These are phyloP conservation scores for Mechanitis mazaeus DNA, from an alignment of 2,888 invertebrate species.

Conservation along the genomic window DNA sequence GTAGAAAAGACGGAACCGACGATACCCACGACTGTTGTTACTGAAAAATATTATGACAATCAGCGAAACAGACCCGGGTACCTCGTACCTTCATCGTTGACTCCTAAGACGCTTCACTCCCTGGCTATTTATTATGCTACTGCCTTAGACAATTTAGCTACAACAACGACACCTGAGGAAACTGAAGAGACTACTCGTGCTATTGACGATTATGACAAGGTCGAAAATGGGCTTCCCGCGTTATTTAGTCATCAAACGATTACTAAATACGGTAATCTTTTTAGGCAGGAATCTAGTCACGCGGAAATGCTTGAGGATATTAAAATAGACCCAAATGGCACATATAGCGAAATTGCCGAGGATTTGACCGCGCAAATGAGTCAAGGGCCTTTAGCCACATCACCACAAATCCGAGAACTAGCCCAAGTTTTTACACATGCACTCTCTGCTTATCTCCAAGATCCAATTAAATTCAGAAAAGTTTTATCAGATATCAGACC, in stretches of 20 bases:
- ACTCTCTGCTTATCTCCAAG: slow-evolving; percentile 86
- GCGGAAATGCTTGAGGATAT: slow-evolving; percentile 60
- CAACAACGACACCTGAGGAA: slow-evolving; percentile 56
- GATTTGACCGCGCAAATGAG: slow-evolving; percentile 80
- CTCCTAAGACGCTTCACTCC: slow-evolving; percentile 86
- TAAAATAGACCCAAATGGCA: slow-evolving; percentile 60
- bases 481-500: slow-evolving; percentile 86
- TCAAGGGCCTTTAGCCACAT: slow-evolving; percentile 77
- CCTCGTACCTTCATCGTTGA: slow-evolving; percentile 83
- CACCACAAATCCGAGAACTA: slow-evolving; percentile 83
- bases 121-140: slow-evolving; percentile 88
- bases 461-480: slow-evolving; percentile 87
- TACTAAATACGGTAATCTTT: slow-evolving; percentile 77
- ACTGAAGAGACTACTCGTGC: slow-evolving; percentile 49
- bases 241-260: slow-evolving; percentile 81
- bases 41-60: slow-evolving; percentile 68
- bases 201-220: slow-evolving; percentile 56
- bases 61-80: slow-evolving; percentile 76
- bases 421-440: slow-evolving; percentile 91
- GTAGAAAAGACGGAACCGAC: slow-evolving; percentile 66
- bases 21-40: slow-evolving; percentile 50
- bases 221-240: slow-evolving; percentile 74
- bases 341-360: slow-evolving; percentile 64
- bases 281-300: slow-evolving; percentile 52
- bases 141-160: slow-evolving; percentile 77